These are phyloP conservation scores for Dromaius novaehollandiae DNA, from an alignment of 2,113 vertebrate genomes.

Conservation along the genomic window DNA sequence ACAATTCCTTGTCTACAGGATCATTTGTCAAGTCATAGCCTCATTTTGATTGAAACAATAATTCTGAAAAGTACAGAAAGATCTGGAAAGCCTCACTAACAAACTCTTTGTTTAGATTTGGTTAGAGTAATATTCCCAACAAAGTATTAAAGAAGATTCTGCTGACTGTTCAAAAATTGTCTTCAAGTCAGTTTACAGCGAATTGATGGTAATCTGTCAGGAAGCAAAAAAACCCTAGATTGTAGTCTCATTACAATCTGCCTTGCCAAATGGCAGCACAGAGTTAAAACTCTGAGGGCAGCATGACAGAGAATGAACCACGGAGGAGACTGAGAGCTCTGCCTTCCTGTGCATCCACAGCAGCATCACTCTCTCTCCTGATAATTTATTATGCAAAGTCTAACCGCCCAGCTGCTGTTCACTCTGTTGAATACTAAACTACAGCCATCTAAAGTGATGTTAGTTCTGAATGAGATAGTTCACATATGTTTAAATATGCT, in stretches of 20 bases:
- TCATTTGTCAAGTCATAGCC: not conserved
- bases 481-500: not conserved
- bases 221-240: not conserved
- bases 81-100: not conserved
- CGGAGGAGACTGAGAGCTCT: not conserved
- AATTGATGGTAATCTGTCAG: not conserved
- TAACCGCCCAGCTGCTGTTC: not conserved
- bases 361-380: not conserved
- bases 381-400: not conserved
- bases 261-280: not conserved
- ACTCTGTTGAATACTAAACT: not conserved
- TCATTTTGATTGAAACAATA: not conserved
- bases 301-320: fast-evolving
- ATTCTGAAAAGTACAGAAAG: not conserved
- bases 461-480: not conserved
- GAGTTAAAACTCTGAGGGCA: not conserved
- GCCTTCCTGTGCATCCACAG: not conserved
- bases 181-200: not conserved
- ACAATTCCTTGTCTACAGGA: not conserved
- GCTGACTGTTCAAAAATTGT: not conserved
- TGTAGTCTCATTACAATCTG: not conserved
- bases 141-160: not conserved
- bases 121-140: not conserved
- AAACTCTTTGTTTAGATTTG: not conserved
- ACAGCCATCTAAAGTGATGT: not conserved